Evolutionary conservation across 30 jellyfish, hydroid and myxozoan species (phyloP).

Genomic region (Aurelia aurita complex sp. Pacific): DNA sequence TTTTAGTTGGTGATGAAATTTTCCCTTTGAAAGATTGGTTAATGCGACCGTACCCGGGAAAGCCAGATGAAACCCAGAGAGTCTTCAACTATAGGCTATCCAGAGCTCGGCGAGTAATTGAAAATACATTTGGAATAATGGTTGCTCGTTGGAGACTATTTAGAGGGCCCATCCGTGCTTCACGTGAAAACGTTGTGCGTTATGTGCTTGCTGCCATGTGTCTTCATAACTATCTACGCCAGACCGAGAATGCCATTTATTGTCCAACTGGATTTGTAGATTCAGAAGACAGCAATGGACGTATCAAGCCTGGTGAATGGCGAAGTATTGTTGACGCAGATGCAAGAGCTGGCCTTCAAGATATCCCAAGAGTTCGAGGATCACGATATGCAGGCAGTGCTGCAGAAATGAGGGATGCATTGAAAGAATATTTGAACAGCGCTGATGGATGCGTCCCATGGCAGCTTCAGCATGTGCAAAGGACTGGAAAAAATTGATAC

Average conservation of each 20-base stretch:
- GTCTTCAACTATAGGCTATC: conserved; percentile 58
- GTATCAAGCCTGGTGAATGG: conserved; percentile 43
- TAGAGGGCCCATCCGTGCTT: conserved; percentile 35
- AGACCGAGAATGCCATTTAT: conserved; percentile 58
- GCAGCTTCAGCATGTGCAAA: background rate
- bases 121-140: conserved; percentile 35
- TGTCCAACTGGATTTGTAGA: conserved; percentile 67
- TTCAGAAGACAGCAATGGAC: conserved; percentile 60
- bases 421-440: conserved; percentile 30
- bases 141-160: conserved; percentile 46
- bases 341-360: conserved; percentile 8
- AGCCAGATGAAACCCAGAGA: conserved; percentile 35
- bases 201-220: conserved; percentile 33
- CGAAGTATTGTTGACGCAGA: conserved; percentile 14
- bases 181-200: conserved; percentile 21
- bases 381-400: conserved; percentile 17
- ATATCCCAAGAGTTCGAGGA: conserved; percentile 16
- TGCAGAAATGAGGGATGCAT: conserved; percentile 14
- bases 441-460: conserved; percentile 20
- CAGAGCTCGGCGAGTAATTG: conserved; percentile 15
- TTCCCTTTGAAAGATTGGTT: conserved; percentile 65
- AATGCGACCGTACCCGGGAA: conserved; percentile 67
- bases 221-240: conserved; percentile 55
- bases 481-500: background rate
- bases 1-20: conserved; percentile 61